These are phyloP conservation scores for Eulemur rubriventer DNA, from an alignment of 2,797 vertebrate genomes.

Conservation along the genomic window DNA sequence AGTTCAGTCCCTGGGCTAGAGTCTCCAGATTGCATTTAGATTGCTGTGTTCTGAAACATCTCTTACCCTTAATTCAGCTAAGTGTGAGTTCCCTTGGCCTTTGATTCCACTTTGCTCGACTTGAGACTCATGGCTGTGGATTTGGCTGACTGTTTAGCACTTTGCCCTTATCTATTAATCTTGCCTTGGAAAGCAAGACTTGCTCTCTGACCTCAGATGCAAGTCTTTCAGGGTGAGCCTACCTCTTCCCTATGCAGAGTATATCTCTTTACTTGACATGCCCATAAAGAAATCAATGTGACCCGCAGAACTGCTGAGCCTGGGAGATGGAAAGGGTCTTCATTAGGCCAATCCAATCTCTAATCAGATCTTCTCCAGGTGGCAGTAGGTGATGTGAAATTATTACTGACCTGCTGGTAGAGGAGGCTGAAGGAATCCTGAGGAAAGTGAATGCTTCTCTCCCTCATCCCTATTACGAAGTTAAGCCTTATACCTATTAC, in stretches of 20 bases:
- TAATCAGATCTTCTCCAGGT: constrained; percentile 37
- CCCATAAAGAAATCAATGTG: constrained; percentile 57
- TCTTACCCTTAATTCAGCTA: not conserved
- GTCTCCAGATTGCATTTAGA: not conserved
- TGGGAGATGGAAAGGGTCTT: constrained; percentile 39
- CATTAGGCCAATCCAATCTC: constrained; percentile 43
- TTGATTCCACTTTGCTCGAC: constrained; percentile 41
- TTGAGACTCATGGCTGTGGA: constrained; percentile 10
- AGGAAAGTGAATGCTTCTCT: not conserved
- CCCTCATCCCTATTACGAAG: not conserved
- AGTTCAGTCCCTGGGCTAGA: not conserved
- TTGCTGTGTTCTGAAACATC: not conserved
- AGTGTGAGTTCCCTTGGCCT: constrained; percentile 13
- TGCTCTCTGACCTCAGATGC: not conserved
- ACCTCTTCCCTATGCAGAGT: not conserved
- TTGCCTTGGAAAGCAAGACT: constrained; percentile 35
- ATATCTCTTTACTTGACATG: constrained; percentile 43
- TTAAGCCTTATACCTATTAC: not conserved
- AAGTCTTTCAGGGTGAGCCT: constrained; percentile 17
- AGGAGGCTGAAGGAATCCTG: not conserved
- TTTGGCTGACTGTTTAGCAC: constrained; percentile 28
- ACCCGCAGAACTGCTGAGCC: constrained; percentile 35
- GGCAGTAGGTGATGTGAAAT: constrained; percentile 1
- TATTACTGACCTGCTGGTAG: constrained; percentile 12
- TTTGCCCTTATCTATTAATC: constrained; percentile 52